Evolutionary conservation across 23 tunicate genomes (phyloP), one percentile per base, ranked within the genome.

Genomic region (Styela plicata): DNA sequence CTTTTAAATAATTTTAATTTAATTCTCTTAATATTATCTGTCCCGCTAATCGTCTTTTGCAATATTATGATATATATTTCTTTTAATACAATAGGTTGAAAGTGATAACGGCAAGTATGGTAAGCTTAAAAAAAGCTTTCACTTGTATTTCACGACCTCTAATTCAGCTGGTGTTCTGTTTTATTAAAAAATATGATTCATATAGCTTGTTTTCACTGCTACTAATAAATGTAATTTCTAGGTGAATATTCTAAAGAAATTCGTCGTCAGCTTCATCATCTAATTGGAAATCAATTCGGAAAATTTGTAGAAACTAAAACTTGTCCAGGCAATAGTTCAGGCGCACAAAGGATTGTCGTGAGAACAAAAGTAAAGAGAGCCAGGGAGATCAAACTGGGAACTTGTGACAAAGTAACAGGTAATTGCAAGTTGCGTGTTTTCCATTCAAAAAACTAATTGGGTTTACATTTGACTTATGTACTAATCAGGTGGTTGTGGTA

Each of bases 241-340:
- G 71, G 71, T 28, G 71, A 66, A 26, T 66, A 33, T 34, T 73
- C 81, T 1, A 76, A 76, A 36, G 81, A 76, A n/a, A 28, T n/a
- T 28, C 73, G 89, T 21, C 79, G 89, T 0, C 2, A 80, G 65
- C 36, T 79, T 26, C 89, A 85, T 63, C 75, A 70, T 34, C 26
- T 62, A 21, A 85, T 85, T 57, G 83, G 66, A 24, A 79, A 36
- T 37, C 24, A 35, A 65, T 85, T 79, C 26, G 89, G 89, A 5
- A 69, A 68, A 85, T 64, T 28, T 69, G 33, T 85, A 26, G 71
- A 80, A 57, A 2, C 89, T 1, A 85, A 79, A 79, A 85, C 89
- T 1, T 22, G 35, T 70, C 70, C 65, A 20, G 35, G 63, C 27
- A 34, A 35, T n/a, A 24, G 18, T 32, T 21, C 31, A 22, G 32